Percentiles rank a stretch among this genome's conserved stretches.
Conservation (phyloP, 2,797 vertebrate genomes). For the Crenichthys baileyi region DNA sequence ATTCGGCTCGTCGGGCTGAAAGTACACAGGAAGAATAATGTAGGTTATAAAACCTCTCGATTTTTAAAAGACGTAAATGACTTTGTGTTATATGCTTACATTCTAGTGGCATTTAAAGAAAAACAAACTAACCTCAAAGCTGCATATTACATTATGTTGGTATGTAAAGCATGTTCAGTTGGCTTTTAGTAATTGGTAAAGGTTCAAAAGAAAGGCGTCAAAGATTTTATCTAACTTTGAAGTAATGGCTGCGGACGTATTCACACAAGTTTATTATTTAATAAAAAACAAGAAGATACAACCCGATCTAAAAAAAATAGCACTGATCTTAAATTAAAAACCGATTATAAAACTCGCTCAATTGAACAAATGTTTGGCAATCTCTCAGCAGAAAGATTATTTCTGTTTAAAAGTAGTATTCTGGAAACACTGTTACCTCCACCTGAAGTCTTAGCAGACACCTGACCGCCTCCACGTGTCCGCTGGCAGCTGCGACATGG, state of each 20-base stretch:
- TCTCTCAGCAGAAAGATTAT: neutral
- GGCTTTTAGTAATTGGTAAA: neutral
- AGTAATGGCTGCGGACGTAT: no score
- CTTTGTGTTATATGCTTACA: no score
- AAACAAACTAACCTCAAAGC: neutral
- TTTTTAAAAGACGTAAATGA: neutral
- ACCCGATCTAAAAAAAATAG: no score
- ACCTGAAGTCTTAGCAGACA: slow-evolving; percentile 88
- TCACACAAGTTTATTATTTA: no score
- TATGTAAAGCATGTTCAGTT: neutral
- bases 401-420: neutral
- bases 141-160: neutral
- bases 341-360: neutral
- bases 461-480: slow-evolving; percentile 89
- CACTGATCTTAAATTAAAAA: neutral
- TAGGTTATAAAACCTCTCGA: neutral
- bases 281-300: no score
- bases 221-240: slow-evolving; percentile 1
- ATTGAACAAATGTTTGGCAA: neutral
- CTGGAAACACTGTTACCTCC: slow-evolving; percentile 80
- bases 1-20: slow-evolving; percentile 90
- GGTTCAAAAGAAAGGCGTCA: neutral
- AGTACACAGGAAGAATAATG: neutral
- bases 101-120: neutral
- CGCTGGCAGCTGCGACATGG: slow-evolving; percentile 91